Evolutionary conservation across 2,888 invertebrate genomes (phyloP), one percentile per base, ranked within the genome.

Genomic region (Eudemis profundana): DNA sequence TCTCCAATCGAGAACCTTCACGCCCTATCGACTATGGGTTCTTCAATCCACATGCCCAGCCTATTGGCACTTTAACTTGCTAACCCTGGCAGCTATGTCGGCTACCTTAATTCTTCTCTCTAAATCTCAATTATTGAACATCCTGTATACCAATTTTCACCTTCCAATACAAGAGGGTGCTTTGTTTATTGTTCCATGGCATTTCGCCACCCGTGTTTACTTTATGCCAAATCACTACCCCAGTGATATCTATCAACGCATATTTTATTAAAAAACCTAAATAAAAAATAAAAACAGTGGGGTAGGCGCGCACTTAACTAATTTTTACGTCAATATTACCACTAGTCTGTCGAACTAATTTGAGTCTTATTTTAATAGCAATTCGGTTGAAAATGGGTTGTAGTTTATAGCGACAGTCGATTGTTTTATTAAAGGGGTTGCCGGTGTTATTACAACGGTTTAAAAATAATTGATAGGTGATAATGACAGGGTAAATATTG

Each of bases 181-280:
- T 74, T 88, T 90, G 91, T 90, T 90, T 89, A 86, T 91, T 91
- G 87, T 89, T 90, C 79, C 84, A 84, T 75, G 82, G 87, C 82
- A 87, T 86, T 90, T 89, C 84, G 81, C 79, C 78, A 72, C 82
- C 77, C 78, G 83, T 91, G 90, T 91, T 92, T 89, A 89, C 83
- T 87, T 89, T 89, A 77, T 83, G 90, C 89, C 84, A 89, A 91
- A 90, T 91, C 92, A 91, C 89, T 87, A 82, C 87, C 85, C 87
- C 51, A 87, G 78, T 90, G 90, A 90, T 90, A 90, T 87, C 86
- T 85, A 86, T 84, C 84, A 75, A 77, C 78, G 81, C 82, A 86
- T 89, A 86, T 89, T 90, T 90, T 85, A 88, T 86, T 84, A 84
- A 87, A 89, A 90, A 90, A 89, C 83, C 84, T 36, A 50, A 59